Conservation (phyloP, 2,888 invertebrate genomes). For the Hyalella azteca region DNA sequence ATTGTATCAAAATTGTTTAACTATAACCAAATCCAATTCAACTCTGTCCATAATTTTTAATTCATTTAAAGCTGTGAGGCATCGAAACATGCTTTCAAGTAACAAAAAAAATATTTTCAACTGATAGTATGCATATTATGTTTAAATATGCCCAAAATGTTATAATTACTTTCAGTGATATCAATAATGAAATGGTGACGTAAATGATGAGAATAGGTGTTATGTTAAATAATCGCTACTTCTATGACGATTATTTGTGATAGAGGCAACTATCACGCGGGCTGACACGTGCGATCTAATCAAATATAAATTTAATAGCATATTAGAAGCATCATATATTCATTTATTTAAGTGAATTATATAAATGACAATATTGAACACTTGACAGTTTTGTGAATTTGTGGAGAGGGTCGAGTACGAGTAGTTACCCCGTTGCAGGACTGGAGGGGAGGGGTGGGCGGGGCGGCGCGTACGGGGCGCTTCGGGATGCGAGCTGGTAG, state of each 20-base stretch:
- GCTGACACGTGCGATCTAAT: background rate
- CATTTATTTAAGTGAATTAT: background rate
- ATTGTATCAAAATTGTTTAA: too few relatives aligned
- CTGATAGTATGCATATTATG: too few relatives aligned
- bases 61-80: too few relatives aligned
- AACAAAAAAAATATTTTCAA: too few relatives aligned
- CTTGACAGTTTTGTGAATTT: too few relatives aligned
- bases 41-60: too few relatives aligned
- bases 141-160: too few relatives aligned
- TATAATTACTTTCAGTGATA: background rate
- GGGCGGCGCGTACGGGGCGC: slow-evolving; percentile 19
- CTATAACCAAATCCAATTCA: too few relatives aligned
- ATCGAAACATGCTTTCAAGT: too few relatives aligned
- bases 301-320: background rate
- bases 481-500: slow-evolving; percentile 22
- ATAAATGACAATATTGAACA: too few relatives aligned
- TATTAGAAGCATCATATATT: background rate
- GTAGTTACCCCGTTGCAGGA: background rate
- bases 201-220: background rate
- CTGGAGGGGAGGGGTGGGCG: background rate
- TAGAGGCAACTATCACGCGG: background rate
- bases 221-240: background rate
- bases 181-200: too few relatives aligned
- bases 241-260: background rate
- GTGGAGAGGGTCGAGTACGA: too few relatives aligned